Conservation (phyloP, 1,140 invertebrate species). For the Diachasmimorpha longicaudata region DNA sequence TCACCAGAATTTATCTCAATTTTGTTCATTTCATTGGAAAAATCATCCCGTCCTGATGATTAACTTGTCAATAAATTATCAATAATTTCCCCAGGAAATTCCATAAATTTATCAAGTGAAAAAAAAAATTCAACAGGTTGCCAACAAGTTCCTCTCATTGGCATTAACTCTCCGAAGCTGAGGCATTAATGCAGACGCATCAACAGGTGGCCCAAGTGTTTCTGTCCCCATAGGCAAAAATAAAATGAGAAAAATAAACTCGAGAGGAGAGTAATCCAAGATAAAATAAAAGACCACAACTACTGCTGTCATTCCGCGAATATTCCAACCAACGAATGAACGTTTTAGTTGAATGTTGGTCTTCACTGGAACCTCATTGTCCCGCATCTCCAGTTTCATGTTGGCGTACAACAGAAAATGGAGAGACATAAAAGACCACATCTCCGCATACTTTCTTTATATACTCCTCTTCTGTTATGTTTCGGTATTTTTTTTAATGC, state of each 20-base stretch:
- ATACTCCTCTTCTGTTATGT: not conserved
- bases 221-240: not conserved
- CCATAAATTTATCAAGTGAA: too few relatives aligned
- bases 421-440: constrained; percentile 4
- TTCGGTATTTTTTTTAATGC: too few relatives aligned
- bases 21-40: too few relatives aligned
- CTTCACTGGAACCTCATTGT: constrained; percentile 5
- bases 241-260: not conserved
- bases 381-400: constrained; percentile 7
- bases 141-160: too few relatives aligned
- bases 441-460: not conserved
- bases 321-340: not conserved
- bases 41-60: too few relatives aligned
- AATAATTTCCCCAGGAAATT: too few relatives aligned
- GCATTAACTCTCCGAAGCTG: too few relatives aligned
- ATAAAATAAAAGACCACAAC: not conserved
- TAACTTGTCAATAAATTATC: too few relatives aligned
- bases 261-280: not conserved
- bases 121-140: too few relatives aligned
- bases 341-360: constrained; percentile 6
- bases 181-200: not conserved
- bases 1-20: too few relatives aligned
- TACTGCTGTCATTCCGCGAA: constrained; percentile 9
- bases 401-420: not conserved
- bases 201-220: not conserved